Evolutionary conservation across 2,888 invertebrate genomes (phyloP), one percentile per base, ranked within the genome.

Genomic region (Sylvicola cinctus): DNA sequence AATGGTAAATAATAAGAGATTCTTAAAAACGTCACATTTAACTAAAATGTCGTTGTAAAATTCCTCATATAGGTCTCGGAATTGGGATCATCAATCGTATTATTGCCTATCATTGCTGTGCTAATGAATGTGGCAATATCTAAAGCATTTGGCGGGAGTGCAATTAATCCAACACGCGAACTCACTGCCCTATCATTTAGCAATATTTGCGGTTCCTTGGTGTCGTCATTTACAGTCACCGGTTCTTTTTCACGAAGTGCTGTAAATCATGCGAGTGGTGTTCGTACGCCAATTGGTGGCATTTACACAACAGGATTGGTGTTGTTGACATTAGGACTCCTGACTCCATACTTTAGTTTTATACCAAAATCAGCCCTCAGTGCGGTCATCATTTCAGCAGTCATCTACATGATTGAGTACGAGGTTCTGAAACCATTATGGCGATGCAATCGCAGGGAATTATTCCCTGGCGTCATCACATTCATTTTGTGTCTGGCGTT

Each of bases 71-170:
- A 54, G 80, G 64, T 77, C 37, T 65, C 74, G 15, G 76, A 80
- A 49, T 65, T 93, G 36, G 88, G 90, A 4, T 73, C 80, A 0
- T 85, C 88, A 0, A 74, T 91, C 40, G 60, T 81, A 17, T 64
- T 93, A 34, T 75, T 93, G 7, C 90, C 93, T 2, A 68, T 93
- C 23, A 80, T 93, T 42, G 85, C 81, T 0, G 80, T 93, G 1
- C 61, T 93, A 31, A 91, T 93, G 40, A 87, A 90, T 49, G 87
- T 93, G 2, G 93, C 93, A 8, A 93, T 93, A 42, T 90, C 88
- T 4, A 93, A 91, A 58, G 87, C 91, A 23, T 93, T 93, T 51
- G 78, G 76, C 41, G 81, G 81, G 3, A 70, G 74, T 38, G 73
- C 74, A 29, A 73, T 91, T 15, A 83, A 87, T 50, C 83, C 91